Evolutionary conservation across 2,113 vertebrate genomes (phyloP), one percentile per base, ranked within the genome.

Genomic region (Tiliqua scincoides): DNA sequence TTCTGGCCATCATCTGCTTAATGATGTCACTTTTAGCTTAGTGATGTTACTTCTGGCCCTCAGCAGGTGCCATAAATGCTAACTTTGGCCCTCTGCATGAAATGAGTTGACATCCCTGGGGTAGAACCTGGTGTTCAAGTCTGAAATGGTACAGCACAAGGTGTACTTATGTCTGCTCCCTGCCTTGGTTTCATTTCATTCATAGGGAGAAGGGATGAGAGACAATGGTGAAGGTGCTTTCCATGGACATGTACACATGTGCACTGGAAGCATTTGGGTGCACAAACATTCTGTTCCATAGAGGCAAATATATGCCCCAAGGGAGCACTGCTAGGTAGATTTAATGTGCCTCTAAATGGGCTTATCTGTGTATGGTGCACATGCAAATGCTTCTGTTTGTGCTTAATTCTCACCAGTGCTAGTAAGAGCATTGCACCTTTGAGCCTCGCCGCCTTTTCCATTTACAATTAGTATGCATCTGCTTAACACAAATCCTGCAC

Each of bases 381-480:
- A 76, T 85, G 78, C 85, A 57, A 61, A 7, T 73, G 25, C 73
- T 25, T 74, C 6, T 35, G 52, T 59, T 25, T n/a, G 27, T 75
- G 54, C 10, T 11, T 59, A 79, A 79, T 32, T 57, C 32, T 15
- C 67, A 65, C 63, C 40, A 57, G 6, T 65, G 32, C 54, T 81
- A 88, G 37, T 80, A 83, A 59, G 48, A 82, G 85, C 91, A 63
- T 57, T 85, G 88, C 35, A 92, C 61, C 84, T 77, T 89, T 15
- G 91, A 83, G 83, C 83, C 9, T 37, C 87, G 30, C 62, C 88
- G 21, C 68, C 91, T 86, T 62, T 52, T 76, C 59, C 73, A 83
- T 91, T 87, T 40, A 83, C 80, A 71, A 59, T 79, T 87, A 90
- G 83, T 90, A 91, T 84, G 90, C 87, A 87, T 85, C 62, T 88